phyloP scores from a whole-genome alignment of 1,140 invertebrate genomes.

The Pseudoatta argentina region DNA sequence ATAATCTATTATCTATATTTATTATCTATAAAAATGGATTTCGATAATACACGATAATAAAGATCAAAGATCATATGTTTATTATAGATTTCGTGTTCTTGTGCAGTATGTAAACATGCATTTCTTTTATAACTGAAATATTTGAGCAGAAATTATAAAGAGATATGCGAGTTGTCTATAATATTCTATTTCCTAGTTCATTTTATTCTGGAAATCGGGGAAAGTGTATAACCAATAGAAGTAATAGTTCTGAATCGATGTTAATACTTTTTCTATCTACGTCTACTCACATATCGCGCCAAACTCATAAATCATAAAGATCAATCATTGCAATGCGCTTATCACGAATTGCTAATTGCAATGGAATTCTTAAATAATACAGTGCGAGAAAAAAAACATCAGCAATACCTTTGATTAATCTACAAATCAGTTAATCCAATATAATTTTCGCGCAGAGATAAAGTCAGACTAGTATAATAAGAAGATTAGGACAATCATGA shows the following conservation, averaged over 20 bases:
- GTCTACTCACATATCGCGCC: not conserved
- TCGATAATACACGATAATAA: not conserved
- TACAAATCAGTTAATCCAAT: not conserved
- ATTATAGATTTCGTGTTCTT: not conserved
- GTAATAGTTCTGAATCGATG: not conserved
- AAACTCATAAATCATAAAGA: not conserved
- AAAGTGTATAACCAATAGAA: conserved; percentile 38
- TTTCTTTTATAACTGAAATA: not conserved
- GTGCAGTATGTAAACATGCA: not conserved
- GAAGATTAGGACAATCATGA: not conserved
- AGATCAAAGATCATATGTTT: not conserved
- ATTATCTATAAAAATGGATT: not conserved
- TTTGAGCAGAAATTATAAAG: not conserved
- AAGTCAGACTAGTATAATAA: not conserved
- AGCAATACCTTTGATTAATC: not conserved
- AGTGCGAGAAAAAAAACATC: not conserved
- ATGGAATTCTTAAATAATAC: conserved; percentile 2
- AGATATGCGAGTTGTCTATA: not conserved
- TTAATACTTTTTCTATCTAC: conserved; percentile 18
- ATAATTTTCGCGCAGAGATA: not conserved
- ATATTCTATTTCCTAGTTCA: conserved; percentile 15
- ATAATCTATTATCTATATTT: not conserved
- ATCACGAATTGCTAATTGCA: not conserved
- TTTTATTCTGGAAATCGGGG: conserved; percentile 69
- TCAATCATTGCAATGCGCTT: not conserved